Conservation (phyloP, 2,797 vertebrate genomes). For the Gadopsis marmoratus region DNA sequence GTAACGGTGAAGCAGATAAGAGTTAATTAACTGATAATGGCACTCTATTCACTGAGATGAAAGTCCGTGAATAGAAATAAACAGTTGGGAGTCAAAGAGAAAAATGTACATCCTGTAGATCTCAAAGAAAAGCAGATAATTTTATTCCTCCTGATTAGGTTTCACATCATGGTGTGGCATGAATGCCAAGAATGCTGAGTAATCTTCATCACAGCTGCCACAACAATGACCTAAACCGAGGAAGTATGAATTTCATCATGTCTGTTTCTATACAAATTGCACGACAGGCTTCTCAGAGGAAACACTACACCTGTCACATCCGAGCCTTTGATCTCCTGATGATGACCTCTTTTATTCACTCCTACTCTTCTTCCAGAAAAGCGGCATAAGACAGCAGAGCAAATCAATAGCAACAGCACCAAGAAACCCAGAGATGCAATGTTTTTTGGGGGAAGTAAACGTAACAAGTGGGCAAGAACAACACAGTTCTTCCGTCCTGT, state of each 20-base stretch:
- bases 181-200: constrained; percentile 51
- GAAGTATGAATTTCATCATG: constrained; percentile 52
- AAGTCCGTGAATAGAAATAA: constrained; percentile 66
- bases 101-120: constrained; percentile 64
- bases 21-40: constrained; percentile 84
- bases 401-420: constrained; percentile 54
- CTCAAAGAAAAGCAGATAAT: constrained; percentile 67
- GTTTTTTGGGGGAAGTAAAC: constrained; percentile 38
- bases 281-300: constrained; percentile 27
- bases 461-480: constrained; percentile 37
- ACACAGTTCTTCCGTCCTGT: constrained; percentile 37
- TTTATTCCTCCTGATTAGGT: constrained; percentile 70
- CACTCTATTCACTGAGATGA: constrained; percentile 65
- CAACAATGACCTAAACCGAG: constrained; percentile 48
- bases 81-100: constrained; percentile 53
- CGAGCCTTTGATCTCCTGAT: constrained; percentile 53
- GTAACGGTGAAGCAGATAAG: constrained; percentile 70
- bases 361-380: constrained; percentile 26
- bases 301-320: constrained; percentile 56
- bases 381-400: constrained; percentile 34
- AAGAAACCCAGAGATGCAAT: constrained; percentile 24
- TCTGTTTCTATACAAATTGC: constrained; percentile 54
- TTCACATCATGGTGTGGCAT: constrained; percentile 47
- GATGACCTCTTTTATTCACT: constrained; percentile 64
- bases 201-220: constrained; percentile 56